A percentile compares a stretch with the other conserved stretches of the same genome.
phyloP scores from a whole-genome alignment of 1,140 invertebrate genomes.

The Rhopalosiphum padi region DNA sequence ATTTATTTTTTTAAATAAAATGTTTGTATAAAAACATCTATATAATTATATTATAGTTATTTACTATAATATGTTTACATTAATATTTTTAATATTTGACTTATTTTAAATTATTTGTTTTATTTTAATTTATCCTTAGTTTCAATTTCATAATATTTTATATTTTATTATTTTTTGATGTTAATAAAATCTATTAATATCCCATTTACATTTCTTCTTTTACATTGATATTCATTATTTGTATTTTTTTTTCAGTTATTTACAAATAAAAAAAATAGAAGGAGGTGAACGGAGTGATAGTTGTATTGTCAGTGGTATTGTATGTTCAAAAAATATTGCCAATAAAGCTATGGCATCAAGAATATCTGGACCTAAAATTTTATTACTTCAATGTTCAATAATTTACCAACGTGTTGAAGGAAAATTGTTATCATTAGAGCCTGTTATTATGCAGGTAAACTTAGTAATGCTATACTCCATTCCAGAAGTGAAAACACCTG shows the following conservation, averaged over 20 bases:
- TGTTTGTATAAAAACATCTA: not conserved
- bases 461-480: not conserved
- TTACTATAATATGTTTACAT: not conserved
- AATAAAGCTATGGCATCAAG: conserved; percentile 87
- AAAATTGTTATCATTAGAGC: conserved; percentile 88
- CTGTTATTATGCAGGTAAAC: conserved; percentile 83
- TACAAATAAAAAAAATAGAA: conserved; percentile 92
- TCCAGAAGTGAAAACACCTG: not conserved
- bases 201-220: not conserved
- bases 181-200: not conserved
- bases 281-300: conserved; percentile 81
- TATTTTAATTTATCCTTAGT: not conserved
- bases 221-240: not conserved
- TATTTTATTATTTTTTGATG: not conserved
- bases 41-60: not conserved
- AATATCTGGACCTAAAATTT: conserved; percentile 82
- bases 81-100: not conserved
- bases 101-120: not conserved
- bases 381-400: conserved; percentile 85
- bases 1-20: not conserved
- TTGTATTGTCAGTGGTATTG: conserved; percentile 82
- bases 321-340: conserved; percentile 91
- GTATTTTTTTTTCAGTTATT: conserved; percentile 65
- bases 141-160: not conserved
- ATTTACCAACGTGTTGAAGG: conserved; percentile 93